These are phyloP conservation scores for Pipra filicauda DNA, from an alignment of 2,113 vertebrate species.

Conservation along the genomic window DNA sequence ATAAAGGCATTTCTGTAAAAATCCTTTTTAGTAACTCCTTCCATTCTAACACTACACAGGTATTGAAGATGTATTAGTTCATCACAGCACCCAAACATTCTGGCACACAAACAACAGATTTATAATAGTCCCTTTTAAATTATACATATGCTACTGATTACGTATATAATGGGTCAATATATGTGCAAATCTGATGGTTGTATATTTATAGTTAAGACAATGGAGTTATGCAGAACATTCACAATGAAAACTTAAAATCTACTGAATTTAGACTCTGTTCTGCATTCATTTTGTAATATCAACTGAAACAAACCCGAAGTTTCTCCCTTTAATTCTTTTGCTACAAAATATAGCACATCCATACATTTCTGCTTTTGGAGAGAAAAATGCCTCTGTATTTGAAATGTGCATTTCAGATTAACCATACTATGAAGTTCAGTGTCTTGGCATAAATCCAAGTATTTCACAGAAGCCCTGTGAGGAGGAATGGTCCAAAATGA, in stretches of 20 bases:
- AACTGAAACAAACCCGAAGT: neutral
- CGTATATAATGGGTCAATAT: neutral
- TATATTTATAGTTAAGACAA: neutral
- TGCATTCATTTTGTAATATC: neutral
- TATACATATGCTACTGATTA: neutral
- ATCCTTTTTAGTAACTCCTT: neutral
- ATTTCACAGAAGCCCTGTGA: neutral
- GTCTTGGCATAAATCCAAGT: neutral
- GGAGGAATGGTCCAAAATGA: neutral
- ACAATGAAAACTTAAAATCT: neutral
- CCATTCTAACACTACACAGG: neutral
- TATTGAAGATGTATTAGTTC: neutral
- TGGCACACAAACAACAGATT: neutral
- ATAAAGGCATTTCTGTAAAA: neutral
- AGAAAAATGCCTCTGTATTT: neutral
- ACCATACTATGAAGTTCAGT: neutral
- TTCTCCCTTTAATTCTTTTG: neutral
- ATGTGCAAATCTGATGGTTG: neutral
- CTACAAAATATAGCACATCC: neutral
- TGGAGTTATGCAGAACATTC: neutral
- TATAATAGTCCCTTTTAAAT: neutral
- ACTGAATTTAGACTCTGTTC: neutral
- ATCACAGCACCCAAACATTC: neutral
- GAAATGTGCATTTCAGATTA: neutral
- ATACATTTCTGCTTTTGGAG: neutral